Evolutionary conservation across 30 jellyfish, hydroid and myxozoan species (phyloP), one percentile per base, ranked within the genome.

Genomic region (Chrysaora quinquecirrha): DNA sequence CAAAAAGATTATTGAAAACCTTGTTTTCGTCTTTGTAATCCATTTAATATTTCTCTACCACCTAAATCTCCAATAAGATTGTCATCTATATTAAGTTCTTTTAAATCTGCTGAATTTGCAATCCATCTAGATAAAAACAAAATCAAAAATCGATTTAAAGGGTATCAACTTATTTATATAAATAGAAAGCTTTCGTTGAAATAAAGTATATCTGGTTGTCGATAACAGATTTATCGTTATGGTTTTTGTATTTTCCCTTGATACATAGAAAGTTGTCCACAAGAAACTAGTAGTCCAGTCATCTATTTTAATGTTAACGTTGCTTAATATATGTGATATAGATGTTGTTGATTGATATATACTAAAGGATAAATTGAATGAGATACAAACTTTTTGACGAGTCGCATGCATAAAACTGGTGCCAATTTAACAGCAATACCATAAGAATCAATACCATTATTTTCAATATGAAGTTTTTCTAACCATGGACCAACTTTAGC

Each of bases 401-500:
- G 87, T 62, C 89, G 61, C 94, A 90, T 83, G 74, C 90, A 48
- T n/a, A 82, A 34, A 0, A 83, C 86, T 22, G 96, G 96, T 34
- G 87, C 93, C 47, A 66, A 82, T 30, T 50, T 71, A 32, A 76
- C 34, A 0, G 86, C 89, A 29, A 70, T 52, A 27, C 88, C 96
- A 70, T 71, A 77, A 1, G 78, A 33, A 64, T 90, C 97, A 29
- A 90, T 78, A 19, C 97, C 96, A 75, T 83, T 84, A 54, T 90
- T 82, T 22, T 30, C 75, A 7, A 84, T 73, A 50, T 84, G 94
- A 24, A 90, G 90, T 33, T 75, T 78, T 25, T 85, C 30, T 49
- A 90, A 76, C 96, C 96, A 90, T 0, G 97, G 94, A 20, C 97
- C 97, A 32, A 84, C 94, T 77, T 78, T 90, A 21, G 97, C 87